Evolutionary conservation across 2,888 invertebrate genomes (phyloP).

Genomic region (Ophion ventricosus): DNA sequence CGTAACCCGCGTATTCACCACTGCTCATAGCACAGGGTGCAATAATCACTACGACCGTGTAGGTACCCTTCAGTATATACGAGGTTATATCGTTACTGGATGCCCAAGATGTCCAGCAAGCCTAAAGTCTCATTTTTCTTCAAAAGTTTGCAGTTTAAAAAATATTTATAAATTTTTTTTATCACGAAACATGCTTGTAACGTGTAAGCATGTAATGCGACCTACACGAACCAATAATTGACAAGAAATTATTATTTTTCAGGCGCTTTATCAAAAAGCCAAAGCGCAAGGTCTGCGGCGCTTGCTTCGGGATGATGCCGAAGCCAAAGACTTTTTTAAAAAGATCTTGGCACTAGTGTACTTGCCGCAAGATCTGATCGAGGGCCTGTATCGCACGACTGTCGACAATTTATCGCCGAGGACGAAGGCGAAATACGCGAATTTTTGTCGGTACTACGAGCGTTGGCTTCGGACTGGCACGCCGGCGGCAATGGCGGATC

Average conservation of each 20-base stretch:
- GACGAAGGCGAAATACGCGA: neutral
- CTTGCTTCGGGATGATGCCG: slow-evolving; percentile 7
- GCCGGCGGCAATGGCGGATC: too few relatives aligned
- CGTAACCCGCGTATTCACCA: slow-evolving; percentile 6
- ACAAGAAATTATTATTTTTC: neutral
- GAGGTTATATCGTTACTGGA: neutral
- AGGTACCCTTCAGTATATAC: neutral
- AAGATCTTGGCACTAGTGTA: slow-evolving; percentile 25
- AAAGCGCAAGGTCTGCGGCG: neutral
- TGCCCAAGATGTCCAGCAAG: neutral
- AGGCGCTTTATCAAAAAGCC: slow-evolving; percentile 17
- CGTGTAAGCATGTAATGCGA: neutral
- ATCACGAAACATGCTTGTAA: slow-evolving; percentile 12
- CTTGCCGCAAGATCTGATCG: slow-evolving; percentile 13
- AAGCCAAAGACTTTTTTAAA: slow-evolving; percentile 19
- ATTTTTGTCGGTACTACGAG: slow-evolving; percentile 11
- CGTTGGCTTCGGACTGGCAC: slow-evolving; percentile 31
- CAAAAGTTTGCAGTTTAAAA: slow-evolving; percentile 3
- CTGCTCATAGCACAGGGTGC: slow-evolving; percentile 36
- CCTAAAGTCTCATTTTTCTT: neutral
- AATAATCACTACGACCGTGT: slow-evolving; percentile 38
- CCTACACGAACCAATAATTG: slow-evolving; percentile 11
- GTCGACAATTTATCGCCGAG: neutral
- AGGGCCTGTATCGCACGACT: neutral
- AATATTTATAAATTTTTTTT: slow-evolving; percentile 8